Evolutionary conservation across 1,140 invertebrate genomes (phyloP).

Genomic region (Megalonaias nervosa): DNA sequence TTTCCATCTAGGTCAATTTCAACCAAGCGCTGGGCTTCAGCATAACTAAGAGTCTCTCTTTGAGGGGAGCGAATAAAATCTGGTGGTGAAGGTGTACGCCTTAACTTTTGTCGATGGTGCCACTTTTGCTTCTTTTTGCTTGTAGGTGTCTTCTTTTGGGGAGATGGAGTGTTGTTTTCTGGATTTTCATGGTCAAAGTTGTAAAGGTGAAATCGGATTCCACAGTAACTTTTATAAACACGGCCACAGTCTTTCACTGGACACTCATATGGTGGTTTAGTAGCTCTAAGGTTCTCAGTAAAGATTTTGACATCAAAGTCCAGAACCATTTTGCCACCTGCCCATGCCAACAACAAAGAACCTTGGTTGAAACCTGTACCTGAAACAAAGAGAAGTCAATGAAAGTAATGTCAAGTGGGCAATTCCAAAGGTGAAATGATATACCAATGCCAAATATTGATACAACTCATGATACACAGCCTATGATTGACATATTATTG

Average conservation of each 20-base stretch:
- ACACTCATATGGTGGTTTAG: conserved; percentile 88
- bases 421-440: no score
- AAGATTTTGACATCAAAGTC: conserved; percentile 89
- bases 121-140: conserved; percentile 57
- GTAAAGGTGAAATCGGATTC: conserved; percentile 87
- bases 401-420: no score
- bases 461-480: no score
- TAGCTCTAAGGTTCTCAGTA: conserved; percentile 84
- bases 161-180: conserved; percentile 58
- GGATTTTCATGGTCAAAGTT: conserved; percentile 84
- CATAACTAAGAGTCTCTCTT: conserved; percentile 78
- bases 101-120: conserved; percentile 58
- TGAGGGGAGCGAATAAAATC: conserved; percentile 62
- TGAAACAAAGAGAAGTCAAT: no score
- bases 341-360: no score
- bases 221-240: conserved; percentile 88
- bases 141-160: conserved; percentile 45
- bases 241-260: conserved; percentile 87
- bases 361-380: no score
- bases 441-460: no score
- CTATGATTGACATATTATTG: no score
- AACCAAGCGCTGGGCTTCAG: conserved; percentile 85
- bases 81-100: conserved; percentile 68
- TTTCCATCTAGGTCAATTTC: conserved; percentile 87
- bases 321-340: conserved; percentile 75